phyloP scores from a whole-genome alignment of 2,113 vertebrate genomes.

The Pteronura brasiliensis region DNA sequence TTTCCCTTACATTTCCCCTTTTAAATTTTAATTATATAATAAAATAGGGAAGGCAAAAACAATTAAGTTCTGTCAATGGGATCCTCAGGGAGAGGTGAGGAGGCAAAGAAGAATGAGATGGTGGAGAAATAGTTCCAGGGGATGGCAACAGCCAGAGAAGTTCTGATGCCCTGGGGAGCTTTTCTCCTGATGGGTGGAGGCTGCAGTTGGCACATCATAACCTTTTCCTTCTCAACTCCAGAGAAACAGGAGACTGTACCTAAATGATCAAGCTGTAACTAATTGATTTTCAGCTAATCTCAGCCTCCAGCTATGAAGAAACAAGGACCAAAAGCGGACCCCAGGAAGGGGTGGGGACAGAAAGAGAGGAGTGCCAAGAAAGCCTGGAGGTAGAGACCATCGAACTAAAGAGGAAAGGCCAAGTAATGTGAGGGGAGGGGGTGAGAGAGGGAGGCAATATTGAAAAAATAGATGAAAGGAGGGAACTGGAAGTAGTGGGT shows the following conservation, averaged over 20 bases:
- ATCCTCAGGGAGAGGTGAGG: slow-evolving; percentile 53
- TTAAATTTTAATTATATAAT: slow-evolving; percentile 47
- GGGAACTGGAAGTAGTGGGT: neutral
- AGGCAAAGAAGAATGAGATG: slow-evolving; percentile 49
- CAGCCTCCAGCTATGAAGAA: slow-evolving; percentile 68
- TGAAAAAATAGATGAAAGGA: neutral
- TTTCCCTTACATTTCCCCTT: neutral
- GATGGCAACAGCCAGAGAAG: slow-evolving; percentile 67
- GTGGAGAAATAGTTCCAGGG: slow-evolving; percentile 72
- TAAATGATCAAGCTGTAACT: slow-evolving; percentile 80
- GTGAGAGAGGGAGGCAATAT: no score
- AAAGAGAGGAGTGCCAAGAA: neutral
- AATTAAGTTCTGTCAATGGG: slow-evolving; percentile 57
- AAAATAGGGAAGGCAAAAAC: slow-evolving; percentile 43
- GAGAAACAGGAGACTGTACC: slow-evolving; percentile 75
- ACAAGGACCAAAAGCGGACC: slow-evolving; percentile 67
- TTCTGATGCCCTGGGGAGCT: slow-evolving; percentile 76
- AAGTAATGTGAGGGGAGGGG: neutral
- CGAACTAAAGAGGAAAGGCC: neutral
- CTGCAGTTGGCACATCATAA: slow-evolving; percentile 81
- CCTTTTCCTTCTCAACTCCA: slow-evolving; percentile 80
- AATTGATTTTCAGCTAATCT: slow-evolving; percentile 81
- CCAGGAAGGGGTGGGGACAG: slow-evolving; percentile 27
- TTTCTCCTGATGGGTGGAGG: slow-evolving; percentile 75
- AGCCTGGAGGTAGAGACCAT: slow-evolving; percentile 33